Evolutionary conservation across 2,888 invertebrate species (phyloP).

Genomic region (Aethes cnicana): DNA sequence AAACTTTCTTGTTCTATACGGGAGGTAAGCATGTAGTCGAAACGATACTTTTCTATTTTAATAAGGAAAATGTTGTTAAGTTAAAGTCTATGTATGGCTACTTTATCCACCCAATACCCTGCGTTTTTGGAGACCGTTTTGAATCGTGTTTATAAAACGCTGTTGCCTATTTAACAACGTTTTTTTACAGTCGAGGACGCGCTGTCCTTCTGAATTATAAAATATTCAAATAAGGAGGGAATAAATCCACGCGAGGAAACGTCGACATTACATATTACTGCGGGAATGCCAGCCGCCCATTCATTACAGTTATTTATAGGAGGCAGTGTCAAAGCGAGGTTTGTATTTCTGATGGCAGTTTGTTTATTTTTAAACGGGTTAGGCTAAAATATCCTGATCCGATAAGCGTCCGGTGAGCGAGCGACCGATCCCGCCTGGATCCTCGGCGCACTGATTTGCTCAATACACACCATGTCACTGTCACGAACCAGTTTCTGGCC

Average conservation of each 20-base stretch:
- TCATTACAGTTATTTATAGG: conserved; percentile 81
- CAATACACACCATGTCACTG: conserved; percentile 63
- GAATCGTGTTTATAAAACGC: conserved; percentile 14
- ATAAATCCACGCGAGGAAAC: conserved; percentile 73
- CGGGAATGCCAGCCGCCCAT: conserved; percentile 72
- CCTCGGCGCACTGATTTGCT: conserved; percentile 52
- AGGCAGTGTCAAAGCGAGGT: conserved; percentile 73
- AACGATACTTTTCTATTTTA: conserved; percentile 24
- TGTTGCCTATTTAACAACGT: conserved; percentile 38
- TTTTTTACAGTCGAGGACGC: conserved; percentile 48
- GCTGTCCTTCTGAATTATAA: conserved; percentile 67
- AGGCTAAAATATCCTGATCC: conserved; percentile 66
- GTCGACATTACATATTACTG: conserved; percentile 74
- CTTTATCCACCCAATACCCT: conserved; percentile 24
- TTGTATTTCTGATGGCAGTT: conserved; percentile 75
- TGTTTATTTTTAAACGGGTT: conserved; percentile 78
- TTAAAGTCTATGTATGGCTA: conserved; percentile 24
- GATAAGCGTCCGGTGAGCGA: conserved; percentile 66
- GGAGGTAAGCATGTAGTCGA: conserved; percentile 8
- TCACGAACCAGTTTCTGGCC: conserved; percentile 51
- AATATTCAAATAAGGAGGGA: conserved; percentile 73
- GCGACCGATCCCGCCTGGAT: conserved; percentile 42
- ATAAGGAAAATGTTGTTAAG: conserved; percentile 22
- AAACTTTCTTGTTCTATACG: conserved; percentile 23
- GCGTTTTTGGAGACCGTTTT: conserved; percentile 21